Conservation (phyloP, 1,140 invertebrate genomes). For the Papilio xuthus region DNA sequence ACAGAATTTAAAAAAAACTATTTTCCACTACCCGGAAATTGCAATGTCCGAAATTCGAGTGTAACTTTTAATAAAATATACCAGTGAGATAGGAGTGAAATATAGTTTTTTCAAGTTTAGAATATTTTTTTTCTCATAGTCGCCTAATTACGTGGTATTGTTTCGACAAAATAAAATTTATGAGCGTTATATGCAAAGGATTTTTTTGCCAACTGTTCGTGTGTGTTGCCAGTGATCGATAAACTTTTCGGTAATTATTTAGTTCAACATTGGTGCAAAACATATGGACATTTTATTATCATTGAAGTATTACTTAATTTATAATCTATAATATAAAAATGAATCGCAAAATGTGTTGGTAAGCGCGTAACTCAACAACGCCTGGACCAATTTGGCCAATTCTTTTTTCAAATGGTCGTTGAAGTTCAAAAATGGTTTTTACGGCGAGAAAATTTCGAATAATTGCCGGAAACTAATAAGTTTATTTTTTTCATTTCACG, state of each 20-base stretch:
- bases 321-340: too few relatives aligned
- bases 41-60: neutral
- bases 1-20: constrained; percentile 14
- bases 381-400: too few relatives aligned
- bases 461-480: too few relatives aligned
- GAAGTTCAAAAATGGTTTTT: too few relatives aligned
- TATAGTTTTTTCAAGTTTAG: neutral
- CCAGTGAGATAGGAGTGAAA: neutral
- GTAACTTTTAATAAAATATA: constrained; percentile 5
- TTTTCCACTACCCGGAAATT: neutral
- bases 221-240: neutral
- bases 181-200: neutral
- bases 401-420: too few relatives aligned
- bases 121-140: too few relatives aligned
- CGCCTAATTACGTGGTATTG: neutral
- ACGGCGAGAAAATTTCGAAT: too few relatives aligned
- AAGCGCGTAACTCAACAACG: too few relatives aligned
- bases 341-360: too few relatives aligned
- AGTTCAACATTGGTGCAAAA: neutral
- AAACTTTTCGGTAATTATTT: neutral
- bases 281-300: too few relatives aligned
- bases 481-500: too few relatives aligned
- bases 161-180: neutral
- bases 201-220: neutral
- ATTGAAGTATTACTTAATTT: too few relatives aligned